phyloP scores from a whole-genome alignment of 2,797 vertebrate genomes.

The Novumbra hubbsi region DNA sequence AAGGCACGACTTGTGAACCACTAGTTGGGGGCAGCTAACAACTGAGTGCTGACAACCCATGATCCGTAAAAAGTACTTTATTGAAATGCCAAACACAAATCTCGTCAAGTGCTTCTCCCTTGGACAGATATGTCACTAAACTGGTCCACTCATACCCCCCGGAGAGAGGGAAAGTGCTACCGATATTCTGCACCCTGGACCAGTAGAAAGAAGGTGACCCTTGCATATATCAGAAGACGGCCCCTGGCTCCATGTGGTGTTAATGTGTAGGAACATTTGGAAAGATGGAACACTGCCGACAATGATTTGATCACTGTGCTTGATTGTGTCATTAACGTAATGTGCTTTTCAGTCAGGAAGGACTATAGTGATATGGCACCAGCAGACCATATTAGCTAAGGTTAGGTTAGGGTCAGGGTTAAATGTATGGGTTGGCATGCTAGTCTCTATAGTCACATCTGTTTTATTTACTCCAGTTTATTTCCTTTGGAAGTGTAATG shows the following conservation, averaged over 20 bases:
- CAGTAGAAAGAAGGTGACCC: neutral
- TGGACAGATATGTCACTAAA: conserved; percentile 10
- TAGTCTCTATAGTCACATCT: neutral
- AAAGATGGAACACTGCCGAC: neutral
- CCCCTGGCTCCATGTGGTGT: neutral
- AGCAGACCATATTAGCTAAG: neutral
- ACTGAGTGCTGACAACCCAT: conserved; percentile 30
- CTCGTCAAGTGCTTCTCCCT: conserved; percentile 25
- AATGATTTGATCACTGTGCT: neutral
- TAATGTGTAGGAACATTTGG: neutral
- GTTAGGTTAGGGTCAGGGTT: neutral
- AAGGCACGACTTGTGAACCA: conserved; percentile 25
- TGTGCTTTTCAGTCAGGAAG: neutral
- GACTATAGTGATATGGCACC: neutral
- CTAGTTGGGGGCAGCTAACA: conserved; percentile 36
- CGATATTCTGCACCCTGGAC: neutral
- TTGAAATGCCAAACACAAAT: conserved; percentile 34
- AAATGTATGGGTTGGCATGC: neutral
- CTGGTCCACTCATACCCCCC: neutral
- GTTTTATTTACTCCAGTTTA: neutral
- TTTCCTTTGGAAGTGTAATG: neutral
- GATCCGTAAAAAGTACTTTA: conserved; percentile 39
- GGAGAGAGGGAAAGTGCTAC: conserved; percentile 5
- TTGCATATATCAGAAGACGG: neutral
- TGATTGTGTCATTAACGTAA: neutral